Evolutionary conservation across 2,888 invertebrate species (phyloP), one percentile per base, ranked within the genome.

Genomic region (Drosophila anceps): DNA sequence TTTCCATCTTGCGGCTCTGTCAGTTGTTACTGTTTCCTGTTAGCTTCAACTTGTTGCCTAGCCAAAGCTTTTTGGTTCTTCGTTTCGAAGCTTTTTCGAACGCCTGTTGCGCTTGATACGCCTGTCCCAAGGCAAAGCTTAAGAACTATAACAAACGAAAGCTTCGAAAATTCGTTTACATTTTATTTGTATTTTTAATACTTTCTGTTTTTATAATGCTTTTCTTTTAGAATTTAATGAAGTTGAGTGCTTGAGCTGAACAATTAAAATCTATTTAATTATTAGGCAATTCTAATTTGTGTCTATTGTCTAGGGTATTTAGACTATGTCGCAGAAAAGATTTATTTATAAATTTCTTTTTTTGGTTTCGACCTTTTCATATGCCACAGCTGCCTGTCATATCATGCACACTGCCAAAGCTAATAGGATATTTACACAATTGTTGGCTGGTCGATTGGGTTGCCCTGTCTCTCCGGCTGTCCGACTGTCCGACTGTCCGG

Each of bases 21-120:
- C 43, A 41, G 24, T 51, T 41, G 20, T 48, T 53, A 31, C 41
- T 58, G 67, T 75, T 77, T 59, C 78, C 79, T 79, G 68, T 71
- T 73, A 61, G 63, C 76, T 76, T 74, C 71, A 79, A 84, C 88
- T 88, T 84, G 88, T 88, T 84, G 88, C 81, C 88, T 83, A 67
- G 55, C 69, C 39, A 54, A 69, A 70, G 59, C 65, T 72, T 81
- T 81, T 54, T 33, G 33, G 27, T 33, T 9, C 43, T 53, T n/a
- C 57, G 31, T 69, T 69, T 63, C 29, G 39, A 60, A 84, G 79
- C 88, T 88, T 79, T 82, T 69, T 24, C 24, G 37, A 48, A 58
- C 63, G 86, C 76, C 81, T 81, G 86, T 88, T 88, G 85, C 48
- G 37, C 24, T 24, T 24, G 4, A 24, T 39, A 35, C 33, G 27